These are phyloP conservation scores for Orientallactaga bullata DNA, from an alignment of 2,113 vertebrate species.

Conservation along the genomic window DNA sequence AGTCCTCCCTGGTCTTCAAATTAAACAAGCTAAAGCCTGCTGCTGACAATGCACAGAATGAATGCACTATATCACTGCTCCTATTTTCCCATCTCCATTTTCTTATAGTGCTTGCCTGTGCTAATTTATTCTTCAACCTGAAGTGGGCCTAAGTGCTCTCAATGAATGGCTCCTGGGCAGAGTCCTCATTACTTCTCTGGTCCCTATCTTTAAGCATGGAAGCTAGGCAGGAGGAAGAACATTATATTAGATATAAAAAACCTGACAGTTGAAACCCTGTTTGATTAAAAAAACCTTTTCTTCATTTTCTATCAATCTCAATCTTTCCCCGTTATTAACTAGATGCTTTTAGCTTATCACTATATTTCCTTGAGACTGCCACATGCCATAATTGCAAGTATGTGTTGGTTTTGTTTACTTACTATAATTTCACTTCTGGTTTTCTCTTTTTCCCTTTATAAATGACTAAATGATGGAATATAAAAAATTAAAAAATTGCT, in stretches of 20 bases:
- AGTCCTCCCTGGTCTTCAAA: not conserved
- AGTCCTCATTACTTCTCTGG: not conserved
- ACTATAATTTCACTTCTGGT: slow-evolving; percentile 20
- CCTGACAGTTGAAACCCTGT: not conserved
- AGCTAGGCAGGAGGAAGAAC: not conserved
- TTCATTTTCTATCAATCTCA: not conserved
- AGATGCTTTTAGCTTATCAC: slow-evolving; percentile 18
- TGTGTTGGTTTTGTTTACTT: slow-evolving; percentile 35
- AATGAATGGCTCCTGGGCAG: not conserved
- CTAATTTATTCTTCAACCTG: slow-evolving; percentile 34
- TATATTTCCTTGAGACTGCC: not conserved
- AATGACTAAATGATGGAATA: slow-evolving; percentile 31
- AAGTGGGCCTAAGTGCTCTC: slow-evolving; percentile 34
- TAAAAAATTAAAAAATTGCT: slow-evolving; percentile 4
- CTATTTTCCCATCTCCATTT: not conserved
- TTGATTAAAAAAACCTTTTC: not conserved
- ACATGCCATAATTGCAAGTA: not conserved
- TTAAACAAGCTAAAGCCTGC: not conserved
- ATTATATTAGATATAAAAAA: slow-evolving; percentile 22
- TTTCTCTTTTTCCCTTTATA: slow-evolving; percentile 36
- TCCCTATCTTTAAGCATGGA: slow-evolving; percentile 35
- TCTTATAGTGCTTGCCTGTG: not conserved
- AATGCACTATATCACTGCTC: not conserved
- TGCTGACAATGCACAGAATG: not conserved
- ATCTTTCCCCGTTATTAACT: slow-evolving; percentile 9